These are phyloP conservation scores for Chironomus tentans DNA, from an alignment of 2,888 invertebrate genomes.

Conservation along the genomic window DNA sequence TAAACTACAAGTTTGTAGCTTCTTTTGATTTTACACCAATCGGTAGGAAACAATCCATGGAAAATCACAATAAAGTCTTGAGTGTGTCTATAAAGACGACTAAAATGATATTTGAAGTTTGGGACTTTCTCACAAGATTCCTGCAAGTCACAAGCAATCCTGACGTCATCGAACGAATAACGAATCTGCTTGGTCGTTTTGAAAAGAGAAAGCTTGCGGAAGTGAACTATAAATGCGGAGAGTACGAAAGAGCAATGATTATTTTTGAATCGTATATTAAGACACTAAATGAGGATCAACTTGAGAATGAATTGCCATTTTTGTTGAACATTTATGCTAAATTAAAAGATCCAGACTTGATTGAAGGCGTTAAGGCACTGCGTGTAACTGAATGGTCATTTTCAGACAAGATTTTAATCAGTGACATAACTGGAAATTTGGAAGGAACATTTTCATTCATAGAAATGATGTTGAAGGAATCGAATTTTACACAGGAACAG, in stretches of 20 bases:
- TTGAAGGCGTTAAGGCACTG: constrained; percentile 68
- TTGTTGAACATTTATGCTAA: constrained; percentile 75
- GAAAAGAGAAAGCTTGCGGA: constrained; percentile 59
- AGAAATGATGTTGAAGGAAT: constrained; percentile 64
- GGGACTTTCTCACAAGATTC: constrained; percentile 55
- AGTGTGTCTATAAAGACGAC: constrained; percentile 46
- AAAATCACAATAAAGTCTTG: constrained; percentile 35
- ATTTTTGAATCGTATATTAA: constrained; percentile 66
- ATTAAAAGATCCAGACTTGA: constrained; percentile 83
- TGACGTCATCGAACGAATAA: constrained; percentile 32
- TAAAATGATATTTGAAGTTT: constrained; percentile 59
- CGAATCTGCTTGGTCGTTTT: background rate
- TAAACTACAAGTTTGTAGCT: background rate
- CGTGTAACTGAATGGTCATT: constrained; percentile 67
- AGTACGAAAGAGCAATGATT: constrained; percentile 64
- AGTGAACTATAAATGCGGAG: constrained; percentile 65
- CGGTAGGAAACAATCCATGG: background rate
- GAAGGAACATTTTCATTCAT: constrained; percentile 84
- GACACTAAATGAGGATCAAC: constrained; percentile 43
- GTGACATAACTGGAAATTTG: constrained; percentile 72
- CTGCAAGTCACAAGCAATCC: background rate
- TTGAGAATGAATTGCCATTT: constrained; percentile 54
- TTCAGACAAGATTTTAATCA: constrained; percentile 72
- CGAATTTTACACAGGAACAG: constrained; percentile 44
- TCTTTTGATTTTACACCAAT: background rate